These are phyloP conservation scores for Oreochromis mossambicus DNA, from an alignment of 2,797 vertebrate genomes.

Conservation along the genomic window DNA sequence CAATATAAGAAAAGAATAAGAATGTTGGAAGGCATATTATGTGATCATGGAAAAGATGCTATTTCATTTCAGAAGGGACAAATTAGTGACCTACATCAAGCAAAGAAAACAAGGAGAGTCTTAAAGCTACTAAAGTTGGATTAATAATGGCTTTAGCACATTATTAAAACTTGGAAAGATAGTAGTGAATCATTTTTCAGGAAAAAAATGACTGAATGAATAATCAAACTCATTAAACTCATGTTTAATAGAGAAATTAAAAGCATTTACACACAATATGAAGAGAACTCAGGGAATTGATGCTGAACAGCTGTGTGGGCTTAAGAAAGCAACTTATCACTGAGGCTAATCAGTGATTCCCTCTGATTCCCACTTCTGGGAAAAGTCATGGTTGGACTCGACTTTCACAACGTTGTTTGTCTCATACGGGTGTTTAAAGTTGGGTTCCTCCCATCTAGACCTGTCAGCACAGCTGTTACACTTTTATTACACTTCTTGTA, in stretches of 20 bases:
- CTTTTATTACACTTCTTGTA: background rate
- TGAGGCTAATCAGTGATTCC: background rate
- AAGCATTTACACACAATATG: background rate
- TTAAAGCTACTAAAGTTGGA: background rate
- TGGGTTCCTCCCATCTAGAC: background rate
- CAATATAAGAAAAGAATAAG: background rate
- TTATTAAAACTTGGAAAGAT: background rate
- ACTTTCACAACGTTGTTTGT: background rate
- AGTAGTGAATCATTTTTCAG: background rate
- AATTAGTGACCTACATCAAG: background rate
- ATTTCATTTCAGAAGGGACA: background rate
- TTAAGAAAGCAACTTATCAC: background rate
- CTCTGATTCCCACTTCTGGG: background rate
- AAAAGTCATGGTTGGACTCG: background rate
- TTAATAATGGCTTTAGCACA: background rate
- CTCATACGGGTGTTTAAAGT: background rate
- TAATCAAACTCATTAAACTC: background rate
- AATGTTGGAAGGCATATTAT: background rate
- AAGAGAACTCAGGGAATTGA: background rate
- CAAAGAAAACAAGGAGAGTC: background rate
- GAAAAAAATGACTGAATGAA: background rate
- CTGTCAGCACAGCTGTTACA: background rate
- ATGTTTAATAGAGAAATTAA: background rate
- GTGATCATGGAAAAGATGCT: background rate
- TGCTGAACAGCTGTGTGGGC: background rate